Base-by-base conservation (phyloP, 2,113 vertebrate species). In the Australoheros scitulus region DNA sequence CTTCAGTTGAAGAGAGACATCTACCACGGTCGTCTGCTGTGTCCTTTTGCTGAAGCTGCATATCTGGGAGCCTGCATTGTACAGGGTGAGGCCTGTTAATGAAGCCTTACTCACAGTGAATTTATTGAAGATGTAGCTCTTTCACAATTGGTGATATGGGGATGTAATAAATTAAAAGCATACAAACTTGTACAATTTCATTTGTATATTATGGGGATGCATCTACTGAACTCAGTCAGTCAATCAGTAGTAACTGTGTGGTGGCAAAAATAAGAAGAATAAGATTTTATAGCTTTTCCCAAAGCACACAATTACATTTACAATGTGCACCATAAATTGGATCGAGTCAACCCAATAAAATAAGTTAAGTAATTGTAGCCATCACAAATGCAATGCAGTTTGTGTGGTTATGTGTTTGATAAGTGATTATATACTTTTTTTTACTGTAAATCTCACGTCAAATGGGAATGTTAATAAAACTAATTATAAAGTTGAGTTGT, bases 1-100 rank as follows among this genome's bases (percentile, higher is more conserved):
- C 95, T 99, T 74, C 98, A 99, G 92, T 86, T 99, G 91, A 99
- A 99, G 93, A 97, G 98, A 83, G 98, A 99, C n/a, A 96, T 99
- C 92, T 99, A 98, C 92, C 98, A 99, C 5, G 98, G 98, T 8
- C 97, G 98, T 65, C 95, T 99, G 88, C 96, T 99, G 64, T 99
- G 98, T 83, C 98, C 97, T 20, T 98, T 99, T 87, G 96, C 97
- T 57, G 98, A 99, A 87, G 98, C 98, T 88, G 97, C 97, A 29
- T 99, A 97, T 88, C 92, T 99, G 84, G 98, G 98, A 93, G 98
- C 97, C 79, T 99, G 97, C 87, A 97, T 99, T 24, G 88, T 98
- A 8, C 98, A 99, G 96, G 98, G 98, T 99, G 91, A 96, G 96
- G 26, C 10, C 41, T 18, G 13, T 15, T 41, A 29, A 61, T 2